Evolutionary conservation across 2,797 vertebrate species (phyloP).

Genomic region (Clarias pachynema): DNA sequence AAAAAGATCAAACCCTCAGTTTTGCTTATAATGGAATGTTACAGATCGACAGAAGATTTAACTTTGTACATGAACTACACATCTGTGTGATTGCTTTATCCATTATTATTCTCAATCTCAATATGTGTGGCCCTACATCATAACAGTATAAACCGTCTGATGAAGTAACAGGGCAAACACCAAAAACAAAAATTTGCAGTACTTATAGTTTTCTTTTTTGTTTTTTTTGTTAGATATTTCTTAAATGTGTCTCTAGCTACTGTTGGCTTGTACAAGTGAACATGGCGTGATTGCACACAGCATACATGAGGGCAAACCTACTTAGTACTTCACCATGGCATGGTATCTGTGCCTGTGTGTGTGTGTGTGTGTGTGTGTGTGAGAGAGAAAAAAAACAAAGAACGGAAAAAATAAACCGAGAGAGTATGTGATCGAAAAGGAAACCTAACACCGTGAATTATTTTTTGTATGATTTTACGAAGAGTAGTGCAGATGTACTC

Average conservation of each 20-base stretch:
- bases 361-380: background rate
- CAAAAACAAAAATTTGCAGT: background rate
- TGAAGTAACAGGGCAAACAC: background rate
- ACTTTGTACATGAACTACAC: background rate
- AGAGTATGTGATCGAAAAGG: background rate
- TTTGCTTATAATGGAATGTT: background rate
- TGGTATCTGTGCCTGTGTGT: constrained; percentile 13
- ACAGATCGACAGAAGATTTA: background rate
- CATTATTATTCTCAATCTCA: no score
- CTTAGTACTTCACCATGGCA: background rate
- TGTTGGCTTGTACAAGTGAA: background rate
- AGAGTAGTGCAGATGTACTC: constrained; percentile 28
- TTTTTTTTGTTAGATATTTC: background rate
- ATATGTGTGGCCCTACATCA: no score
- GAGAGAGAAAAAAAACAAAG: background rate
- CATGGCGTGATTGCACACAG: background rate
- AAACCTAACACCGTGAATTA: background rate
- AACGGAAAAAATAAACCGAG: background rate
- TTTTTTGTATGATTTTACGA: background rate
- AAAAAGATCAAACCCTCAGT: background rate
- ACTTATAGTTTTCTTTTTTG: no score
- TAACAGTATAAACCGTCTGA: background rate
- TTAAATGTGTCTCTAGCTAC: background rate
- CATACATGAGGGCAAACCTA: no score
- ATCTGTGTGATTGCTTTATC: no score